phyloP scores from a whole-genome alignment of 2,113 vertebrate species.

The Tringa solitaria region DNA sequence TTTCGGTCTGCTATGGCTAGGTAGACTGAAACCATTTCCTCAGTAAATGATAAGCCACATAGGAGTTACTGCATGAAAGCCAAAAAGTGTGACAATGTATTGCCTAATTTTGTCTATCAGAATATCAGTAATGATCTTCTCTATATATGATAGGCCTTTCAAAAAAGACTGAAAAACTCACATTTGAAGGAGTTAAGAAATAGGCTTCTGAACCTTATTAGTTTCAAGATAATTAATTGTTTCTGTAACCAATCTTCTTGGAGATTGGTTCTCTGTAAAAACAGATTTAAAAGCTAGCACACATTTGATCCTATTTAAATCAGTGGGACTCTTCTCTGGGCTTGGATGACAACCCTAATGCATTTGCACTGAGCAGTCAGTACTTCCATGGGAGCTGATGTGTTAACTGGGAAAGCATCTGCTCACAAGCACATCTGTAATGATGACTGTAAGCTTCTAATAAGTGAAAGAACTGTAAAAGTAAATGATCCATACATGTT shows the following conservation, averaged over 20 bases:
- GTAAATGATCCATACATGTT: slow-evolving; percentile 15
- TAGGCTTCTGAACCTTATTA: background rate
- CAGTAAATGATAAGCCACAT: background rate
- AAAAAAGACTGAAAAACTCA: rapidly evolving
- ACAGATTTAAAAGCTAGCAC: background rate
- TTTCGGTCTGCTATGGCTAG: background rate
- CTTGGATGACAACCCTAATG: background rate
- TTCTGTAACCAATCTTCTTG: background rate
- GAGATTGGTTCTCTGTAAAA: background rate
- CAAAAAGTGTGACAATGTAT: background rate
- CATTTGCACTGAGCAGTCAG: background rate
- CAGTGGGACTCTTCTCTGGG: background rate
- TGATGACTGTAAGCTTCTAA: slow-evolving; percentile 16
- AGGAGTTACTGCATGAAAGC: background rate
- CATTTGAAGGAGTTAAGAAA: background rate
- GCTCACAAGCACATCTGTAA: slow-evolving; percentile 15
- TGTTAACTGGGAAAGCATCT: slow-evolving; percentile 34
- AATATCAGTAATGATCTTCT: background rate
- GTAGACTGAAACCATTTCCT: background rate
- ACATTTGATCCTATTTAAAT: background rate
- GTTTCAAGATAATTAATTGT: background rate
- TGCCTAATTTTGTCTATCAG: background rate
- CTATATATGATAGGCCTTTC: background rate
- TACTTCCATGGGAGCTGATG: background rate
- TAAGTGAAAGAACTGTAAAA: slow-evolving; percentile 22